Evolutionary conservation across 2,888 invertebrate species (phyloP), one percentile per base, ranked within the genome.

Genomic region (Criorhina ranunculi): DNA sequence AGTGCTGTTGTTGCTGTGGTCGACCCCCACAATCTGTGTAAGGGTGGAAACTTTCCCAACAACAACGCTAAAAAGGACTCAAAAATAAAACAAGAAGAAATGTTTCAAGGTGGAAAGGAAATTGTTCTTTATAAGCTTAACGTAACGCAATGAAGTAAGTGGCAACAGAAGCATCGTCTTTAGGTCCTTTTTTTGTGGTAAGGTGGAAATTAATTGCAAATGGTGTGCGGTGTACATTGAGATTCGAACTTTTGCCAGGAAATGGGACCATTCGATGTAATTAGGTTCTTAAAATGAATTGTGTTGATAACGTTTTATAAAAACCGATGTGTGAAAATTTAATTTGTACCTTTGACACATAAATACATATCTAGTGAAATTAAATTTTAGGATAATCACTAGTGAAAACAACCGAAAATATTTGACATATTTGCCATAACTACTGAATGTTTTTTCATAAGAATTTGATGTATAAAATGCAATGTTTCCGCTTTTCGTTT

Each of bases 111-210:
- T 73, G 62, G 59, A 85, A 69, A 53, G 75, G 53, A 85, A 79
- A 85, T 85, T 69, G 62, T 73, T 79, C 73, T 40, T 73, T 79
- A 83, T 79, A 67, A 78, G 78, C 82, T 70, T 67, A 67, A 73
- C 53, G 24, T 53, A 51, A 53, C 59, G 53, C 70, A 70, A 69
- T 40, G 57, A 66, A 62, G 35, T 37, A 70, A 82, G 77, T 82
- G 77, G 60, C 24, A 72, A 40, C 72, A 70, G 66, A 77, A 66
- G 62, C 35, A 59, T 40, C 37, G 11, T 70, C 46, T 46, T 37
- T 11, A 35, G 44, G 7, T 37, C 19, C 42, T 37, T 29, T 55
- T 37, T 46, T 57, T 11, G 37, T 76, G 49, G 55, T 24, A 19
- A 59, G 60, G 69, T 62, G 29, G 19, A 78, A 78, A 69, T 57